Evolutionary conservation across 1,140 invertebrate genomes (phyloP), one percentile per base, ranked within the genome.

Genomic region (Magallana gigas): DNA sequence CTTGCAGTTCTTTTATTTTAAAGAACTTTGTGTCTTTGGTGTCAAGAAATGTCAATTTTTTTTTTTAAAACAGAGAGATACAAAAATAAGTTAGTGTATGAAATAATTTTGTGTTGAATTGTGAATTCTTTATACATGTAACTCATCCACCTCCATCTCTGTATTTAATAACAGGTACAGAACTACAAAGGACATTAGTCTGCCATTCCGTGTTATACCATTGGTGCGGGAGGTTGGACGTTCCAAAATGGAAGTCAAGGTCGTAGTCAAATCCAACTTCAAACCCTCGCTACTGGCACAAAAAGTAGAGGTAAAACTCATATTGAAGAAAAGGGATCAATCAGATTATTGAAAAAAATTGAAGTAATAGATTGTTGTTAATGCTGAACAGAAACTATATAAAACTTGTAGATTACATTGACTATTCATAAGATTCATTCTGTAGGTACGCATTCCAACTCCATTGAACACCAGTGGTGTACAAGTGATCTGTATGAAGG

Each of bases 231-330:
- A 99, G 95, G 98, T 99, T 23, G 99, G 99, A 0, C 97, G 99
- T 88, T 99, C 98, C 88, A 99, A 99, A 95, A 99, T 99, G 99
- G 99, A 99, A 95, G 99, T 99, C 0, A 99, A 99, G 95, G 98
- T 99, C 8, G 99, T 99, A 4, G 96, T 99, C 5, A 99, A 99
- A 95, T 99, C 98, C n/a, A 99, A 99, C 95, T 99, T 99, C 94
- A 99, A 99, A 94, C 98, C 99, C 0, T 99, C 98, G 0, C 95
- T 99, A 8, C 95, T 99, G 29, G 99, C 99, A 1, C 99, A 99
- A 95, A 99, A 99, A 96, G 99, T 99, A 90, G 99, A 99, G 95
- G 96, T 96, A 90, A 91, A 87, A 85, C 8, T 11, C 12, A 56
- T 23, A 23, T 23, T 23, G 23, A 23, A 23, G 23, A 23, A 23